These are phyloP conservation scores for Amiota minor DNA, from an alignment of 2,888 invertebrate genomes.

Conservation along the genomic window DNA sequence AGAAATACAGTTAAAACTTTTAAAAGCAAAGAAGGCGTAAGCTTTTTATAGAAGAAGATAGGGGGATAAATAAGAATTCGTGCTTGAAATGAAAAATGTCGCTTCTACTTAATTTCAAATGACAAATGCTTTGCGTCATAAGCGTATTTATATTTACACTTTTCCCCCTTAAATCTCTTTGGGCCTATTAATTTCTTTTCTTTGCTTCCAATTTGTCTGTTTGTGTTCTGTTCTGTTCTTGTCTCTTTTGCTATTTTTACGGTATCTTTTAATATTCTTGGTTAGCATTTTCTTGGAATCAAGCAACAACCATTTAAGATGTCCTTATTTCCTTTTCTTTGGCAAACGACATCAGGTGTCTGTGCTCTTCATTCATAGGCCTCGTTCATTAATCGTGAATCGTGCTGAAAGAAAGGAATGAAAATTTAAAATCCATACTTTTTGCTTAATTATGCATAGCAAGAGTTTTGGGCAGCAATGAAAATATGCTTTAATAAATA, in stretches of 20 bases:
- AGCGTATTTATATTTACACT: slow-evolving; percentile 50
- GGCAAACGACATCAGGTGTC: slow-evolving; percentile 33
- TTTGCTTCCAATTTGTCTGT: not conserved
- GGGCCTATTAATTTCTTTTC: not conserved
- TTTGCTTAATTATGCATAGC: slow-evolving; percentile 46
- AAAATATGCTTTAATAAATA: slow-evolving; percentile 9
- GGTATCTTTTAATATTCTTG: not conserved
- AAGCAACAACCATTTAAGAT: no score
- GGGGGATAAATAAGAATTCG: slow-evolving; percentile 33
- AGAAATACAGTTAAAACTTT: slow-evolving; percentile 1
- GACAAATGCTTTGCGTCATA: slow-evolving; percentile 55
- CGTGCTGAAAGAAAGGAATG: slow-evolving; percentile 40
- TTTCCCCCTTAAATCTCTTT: not conserved
- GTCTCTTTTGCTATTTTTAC: not conserved
- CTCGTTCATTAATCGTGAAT: slow-evolving; percentile 44
- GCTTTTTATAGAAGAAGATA: not conserved
- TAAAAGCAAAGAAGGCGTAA: slow-evolving; percentile 28
- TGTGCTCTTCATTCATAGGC: not conserved
- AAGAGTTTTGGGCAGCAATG: not conserved
- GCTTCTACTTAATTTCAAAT: slow-evolving; percentile 61
- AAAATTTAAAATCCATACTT: slow-evolving; percentile 43
- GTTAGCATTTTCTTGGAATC: not conserved
- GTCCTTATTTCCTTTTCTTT: not conserved
- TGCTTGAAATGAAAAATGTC: slow-evolving; percentile 55
- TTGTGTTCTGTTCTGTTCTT: not conserved